A percentile compares a stretch with the other conserved stretches of the same genome.
These are phyloP conservation scores for Tenrec ecaudatus DNA, from an alignment of 2,113 vertebrate species.

Conservation along the genomic window DNA sequence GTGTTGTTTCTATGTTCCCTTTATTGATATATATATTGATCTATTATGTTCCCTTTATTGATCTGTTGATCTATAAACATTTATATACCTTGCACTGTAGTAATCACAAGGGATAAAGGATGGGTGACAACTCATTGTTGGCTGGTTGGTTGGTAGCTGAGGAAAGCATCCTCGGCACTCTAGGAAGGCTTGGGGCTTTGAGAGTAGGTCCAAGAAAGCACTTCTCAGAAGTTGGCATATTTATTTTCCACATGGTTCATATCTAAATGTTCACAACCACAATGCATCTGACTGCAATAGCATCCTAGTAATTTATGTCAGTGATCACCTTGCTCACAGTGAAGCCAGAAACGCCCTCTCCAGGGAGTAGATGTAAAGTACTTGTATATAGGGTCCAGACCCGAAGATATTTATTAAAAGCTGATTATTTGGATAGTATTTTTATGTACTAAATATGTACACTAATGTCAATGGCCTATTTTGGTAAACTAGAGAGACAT, in stretches of 20 bases:
- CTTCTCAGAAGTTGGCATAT: conserved; percentile 80
- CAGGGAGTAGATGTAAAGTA: conserved; percentile 90
- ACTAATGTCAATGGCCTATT: conserved; percentile 77
- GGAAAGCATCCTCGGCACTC: neutral
- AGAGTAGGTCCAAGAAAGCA: conserved; percentile 58
- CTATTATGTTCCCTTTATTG: neutral
- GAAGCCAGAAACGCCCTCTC: conserved; percentile 85
- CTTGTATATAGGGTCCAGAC: conserved; percentile 95
- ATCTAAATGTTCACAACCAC: conserved; percentile 84
- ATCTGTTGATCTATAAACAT: neutral
- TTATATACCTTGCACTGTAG: conserved; percentile 41
- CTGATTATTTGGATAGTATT: conserved; percentile 87
- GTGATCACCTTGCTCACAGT: conserved; percentile 80
- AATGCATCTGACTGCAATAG: conserved; percentile 93
- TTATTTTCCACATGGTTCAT: conserved; percentile 85
- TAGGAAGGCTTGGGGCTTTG: conserved; percentile 42
- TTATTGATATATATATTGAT: no score
- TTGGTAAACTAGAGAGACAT: conserved; percentile 74
- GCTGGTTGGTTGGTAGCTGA: conserved; percentile 36
- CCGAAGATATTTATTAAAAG: conserved; percentile 96
- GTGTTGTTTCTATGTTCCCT: neutral
- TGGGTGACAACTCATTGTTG: neutral
- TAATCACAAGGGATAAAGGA: neutral
- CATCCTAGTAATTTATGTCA: conserved; percentile 84
- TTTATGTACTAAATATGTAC: conserved; percentile 86